Evolutionary conservation across 2,113 vertebrate species (phyloP), one percentile per base, ranked within the genome.

Genomic region (Bubo scandiacus): DNA sequence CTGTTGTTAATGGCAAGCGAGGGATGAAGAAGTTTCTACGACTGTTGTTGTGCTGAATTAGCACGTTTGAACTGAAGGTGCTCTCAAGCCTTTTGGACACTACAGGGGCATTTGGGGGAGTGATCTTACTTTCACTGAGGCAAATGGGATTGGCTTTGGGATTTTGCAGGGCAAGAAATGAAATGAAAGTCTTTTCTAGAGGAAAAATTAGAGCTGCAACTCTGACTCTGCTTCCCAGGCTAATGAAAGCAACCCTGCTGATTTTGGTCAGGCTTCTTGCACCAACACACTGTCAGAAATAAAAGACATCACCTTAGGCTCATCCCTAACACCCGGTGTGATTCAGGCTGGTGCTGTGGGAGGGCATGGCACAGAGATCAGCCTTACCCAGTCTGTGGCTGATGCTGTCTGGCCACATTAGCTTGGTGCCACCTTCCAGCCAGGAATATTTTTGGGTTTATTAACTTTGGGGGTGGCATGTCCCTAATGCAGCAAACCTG

Each of bases 1-100:
- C 36, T 94, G 92, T 94, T 96, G 83, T 89, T 91, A 30, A 66
- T 89, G 92, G 92, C 81, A 83, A 79, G 86, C 0, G 17, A 91
- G n/a, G 57, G 62, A 21, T 38, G 88, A 73, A 88, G 91, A 79
- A 14, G 40, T 86, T 92, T 61, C 82, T 83, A 7, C 1, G 2
- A 36, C 29, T 55, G 32, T 12, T 34, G 40, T 42, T 42, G 49
- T 51, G 73, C 81, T 89, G 88, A 85, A 42, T 88, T 73, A 73
- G 47, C 42, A 63, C 1, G 5, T 22, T 63, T 18, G 61, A 61
- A 10, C 34, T 42, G 77, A 68, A 58, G 91, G 61, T 12, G 16
- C 58, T 92, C 23, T 27, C 65, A 36, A 36, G 55, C 17, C 22
- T 54, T 81, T 43, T 20, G 71, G 93, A 22, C 23, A 5, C 43